Conservation (phyloP, 2,888 invertebrate species). For the Ormyrus nitidulus region DNA sequence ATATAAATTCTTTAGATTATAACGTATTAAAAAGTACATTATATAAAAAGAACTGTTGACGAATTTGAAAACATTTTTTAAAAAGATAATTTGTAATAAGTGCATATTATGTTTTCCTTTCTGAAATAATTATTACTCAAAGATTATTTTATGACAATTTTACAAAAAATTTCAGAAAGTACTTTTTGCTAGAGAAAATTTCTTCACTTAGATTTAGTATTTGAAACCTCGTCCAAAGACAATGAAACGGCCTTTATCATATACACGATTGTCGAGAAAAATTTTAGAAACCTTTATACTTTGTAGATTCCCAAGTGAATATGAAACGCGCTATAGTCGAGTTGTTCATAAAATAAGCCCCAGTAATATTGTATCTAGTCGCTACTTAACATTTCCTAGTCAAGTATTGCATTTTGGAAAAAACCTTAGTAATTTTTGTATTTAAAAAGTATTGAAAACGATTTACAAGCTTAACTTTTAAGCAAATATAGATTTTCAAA, state of each 20-base stretch:
- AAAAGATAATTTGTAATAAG: slow-evolving; percentile 3
- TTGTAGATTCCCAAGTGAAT: slow-evolving; percentile 36
- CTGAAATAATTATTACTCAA: slow-evolving; percentile 11
- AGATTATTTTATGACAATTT: slow-evolving; percentile 39
- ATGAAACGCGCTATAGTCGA: slow-evolving; percentile 17
- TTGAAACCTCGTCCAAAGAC: slow-evolving; percentile 47
- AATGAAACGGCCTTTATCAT: slow-evolving; percentile 49
- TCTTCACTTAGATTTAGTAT: slow-evolving; percentile 30
- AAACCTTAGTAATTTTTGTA: background rate
- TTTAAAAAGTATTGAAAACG: slow-evolving; percentile 18
- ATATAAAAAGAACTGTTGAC: no score
- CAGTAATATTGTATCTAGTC: slow-evolving; percentile 68
- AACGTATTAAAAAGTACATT: no score
- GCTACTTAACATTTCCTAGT: slow-evolving; percentile 72
- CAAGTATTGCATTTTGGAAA: slow-evolving; percentile 68
- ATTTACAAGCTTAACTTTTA: slow-evolving; percentile 24
- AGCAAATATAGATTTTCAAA: background rate
- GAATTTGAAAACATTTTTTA: background rate
- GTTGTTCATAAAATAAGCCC: slow-evolving; percentile 38
- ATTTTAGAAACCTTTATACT: slow-evolving; percentile 51
- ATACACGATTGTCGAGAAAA: slow-evolving; percentile 20
- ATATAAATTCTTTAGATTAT: background rate
- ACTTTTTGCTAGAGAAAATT: slow-evolving; percentile 45
- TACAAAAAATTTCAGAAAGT: slow-evolving; percentile 39
- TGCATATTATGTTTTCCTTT: slow-evolving; percentile 6